A percentile compares a stretch with the other conserved stretches of the same genome.
Conservation (phyloP, 2,113 vertebrate species). For the Cisticola juncidis region DNA sequence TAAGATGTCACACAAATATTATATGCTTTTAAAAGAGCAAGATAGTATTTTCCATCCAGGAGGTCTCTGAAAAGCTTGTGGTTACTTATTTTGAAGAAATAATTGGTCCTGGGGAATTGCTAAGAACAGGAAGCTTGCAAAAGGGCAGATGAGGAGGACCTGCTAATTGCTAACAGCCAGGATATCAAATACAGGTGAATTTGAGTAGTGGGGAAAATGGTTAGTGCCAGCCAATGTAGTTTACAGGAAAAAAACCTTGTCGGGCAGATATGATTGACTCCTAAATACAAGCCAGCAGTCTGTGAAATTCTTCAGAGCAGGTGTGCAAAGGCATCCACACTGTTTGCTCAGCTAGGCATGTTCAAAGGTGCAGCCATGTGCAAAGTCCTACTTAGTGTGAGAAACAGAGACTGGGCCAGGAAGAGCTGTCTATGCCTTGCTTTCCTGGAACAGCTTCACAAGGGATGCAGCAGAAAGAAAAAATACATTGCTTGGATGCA, state of each 20-base stretch:
- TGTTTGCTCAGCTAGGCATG: rapidly evolving
- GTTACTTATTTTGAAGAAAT: neutral
- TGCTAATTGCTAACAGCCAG: neutral
- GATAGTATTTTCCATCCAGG: neutral
- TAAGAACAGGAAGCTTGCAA: neutral
- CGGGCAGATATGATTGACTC: neutral
- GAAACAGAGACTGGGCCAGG: neutral
- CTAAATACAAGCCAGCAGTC: neutral
- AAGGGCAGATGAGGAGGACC: neutral
- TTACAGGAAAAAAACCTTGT: neutral
- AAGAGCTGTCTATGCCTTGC: neutral
- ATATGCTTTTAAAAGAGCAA: neutral
- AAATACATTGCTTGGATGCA: neutral
- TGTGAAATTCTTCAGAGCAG: neutral
- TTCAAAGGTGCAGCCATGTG: neutral
- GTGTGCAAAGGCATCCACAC: rapidly evolving
- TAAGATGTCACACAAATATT: neutral
- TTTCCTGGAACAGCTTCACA: neutral
- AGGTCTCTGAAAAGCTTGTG: neutral
- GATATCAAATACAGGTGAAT: neutral
- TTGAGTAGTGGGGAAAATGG: neutral
- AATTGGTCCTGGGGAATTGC: neutral
- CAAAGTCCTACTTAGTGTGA: neutral
- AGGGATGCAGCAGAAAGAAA: neutral
- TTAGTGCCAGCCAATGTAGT: neutral